Percentiles rank a stretch among this genome's conserved stretches.
Conservation (phyloP, 37 sponge, comb jelly and placozoan species). For the Halisarca cf. caerulea region DNA sequence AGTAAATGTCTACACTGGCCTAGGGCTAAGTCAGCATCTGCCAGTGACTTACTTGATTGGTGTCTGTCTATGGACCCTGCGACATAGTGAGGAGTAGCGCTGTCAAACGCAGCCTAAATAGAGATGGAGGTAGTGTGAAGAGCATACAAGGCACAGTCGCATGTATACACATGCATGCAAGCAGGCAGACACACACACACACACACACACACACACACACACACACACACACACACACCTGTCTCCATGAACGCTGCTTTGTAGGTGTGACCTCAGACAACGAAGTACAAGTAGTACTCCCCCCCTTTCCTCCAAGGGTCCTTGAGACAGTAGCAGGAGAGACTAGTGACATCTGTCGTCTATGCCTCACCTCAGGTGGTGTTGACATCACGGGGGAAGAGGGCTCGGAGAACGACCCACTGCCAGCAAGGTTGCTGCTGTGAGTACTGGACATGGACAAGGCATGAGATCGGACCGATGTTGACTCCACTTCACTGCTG, state of each 20-base stretch:
- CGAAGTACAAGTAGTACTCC: background rate
- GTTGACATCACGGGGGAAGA: background rate
- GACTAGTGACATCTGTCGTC: slow-evolving; percentile 2
- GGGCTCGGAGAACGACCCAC: slow-evolving; percentile 10
- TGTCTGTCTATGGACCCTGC: slow-evolving; percentile 7
- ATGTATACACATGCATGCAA: no score
- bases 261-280: background rate
- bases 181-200: no score
- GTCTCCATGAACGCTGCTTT: background rate
- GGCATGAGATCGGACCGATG: no score
- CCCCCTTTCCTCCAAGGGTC: background rate
- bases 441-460: background rate
- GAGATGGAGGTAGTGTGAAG: no score
- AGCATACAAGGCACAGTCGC: background rate
- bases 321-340: background rate
- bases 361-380: background rate
- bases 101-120: slow-evolving; percentile 52
- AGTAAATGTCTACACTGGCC: no score
- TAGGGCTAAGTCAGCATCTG: no score
- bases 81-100: slow-evolving; percentile 38
- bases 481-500: background rate
- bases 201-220: no score
- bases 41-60: slow-evolving; percentile 37
- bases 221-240: background rate
- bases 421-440: background rate